A percentile compares a stretch with the other conserved stretches of the same genome.
Evolutionary conservation across 2,888 invertebrate genomes (phyloP).

Genomic region (Pterostichus madidus): DNA sequence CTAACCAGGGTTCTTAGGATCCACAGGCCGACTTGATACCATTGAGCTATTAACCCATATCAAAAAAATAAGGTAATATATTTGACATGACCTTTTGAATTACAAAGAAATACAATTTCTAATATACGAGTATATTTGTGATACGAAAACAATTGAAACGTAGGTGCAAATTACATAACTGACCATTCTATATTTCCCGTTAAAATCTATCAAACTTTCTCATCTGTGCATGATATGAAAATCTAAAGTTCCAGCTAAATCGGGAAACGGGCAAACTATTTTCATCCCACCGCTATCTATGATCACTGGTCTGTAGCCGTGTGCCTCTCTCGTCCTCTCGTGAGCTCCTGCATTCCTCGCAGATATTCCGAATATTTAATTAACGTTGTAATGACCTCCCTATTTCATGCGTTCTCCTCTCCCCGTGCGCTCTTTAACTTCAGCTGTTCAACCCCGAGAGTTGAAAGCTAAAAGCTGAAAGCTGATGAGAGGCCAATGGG

Average conservation of each 20-base stretch:
- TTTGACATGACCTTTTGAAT: no score
- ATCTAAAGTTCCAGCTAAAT: not conserved
- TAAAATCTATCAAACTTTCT: no score
- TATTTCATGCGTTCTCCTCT: slow-evolving; percentile 7
- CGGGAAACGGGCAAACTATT: not conserved
- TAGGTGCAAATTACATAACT: no score
- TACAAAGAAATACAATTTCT: no score
- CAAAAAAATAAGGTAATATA: no score
- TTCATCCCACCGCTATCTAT: not conserved
- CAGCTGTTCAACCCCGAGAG: slow-evolving; percentile 9
- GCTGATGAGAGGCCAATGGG: slow-evolving; percentile 26
- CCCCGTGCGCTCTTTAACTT: slow-evolving; percentile 26
- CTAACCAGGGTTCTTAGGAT: no score
- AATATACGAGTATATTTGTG: no score
- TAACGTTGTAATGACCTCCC: slow-evolving; percentile 55
- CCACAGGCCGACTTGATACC: no score
- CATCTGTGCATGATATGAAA: not conserved
- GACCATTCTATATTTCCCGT: no score
- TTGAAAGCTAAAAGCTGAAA: slow-evolving; percentile 7
- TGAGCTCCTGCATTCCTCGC: slow-evolving; percentile 45
- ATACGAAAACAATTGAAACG: no score
- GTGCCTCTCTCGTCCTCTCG: not conserved
- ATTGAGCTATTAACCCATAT: no score
- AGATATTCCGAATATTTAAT: slow-evolving; percentile 55
- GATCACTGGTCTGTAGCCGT: not conserved